Conservation (phyloP, 1,140 invertebrate species). For the Paracyclopina nana region DNA sequence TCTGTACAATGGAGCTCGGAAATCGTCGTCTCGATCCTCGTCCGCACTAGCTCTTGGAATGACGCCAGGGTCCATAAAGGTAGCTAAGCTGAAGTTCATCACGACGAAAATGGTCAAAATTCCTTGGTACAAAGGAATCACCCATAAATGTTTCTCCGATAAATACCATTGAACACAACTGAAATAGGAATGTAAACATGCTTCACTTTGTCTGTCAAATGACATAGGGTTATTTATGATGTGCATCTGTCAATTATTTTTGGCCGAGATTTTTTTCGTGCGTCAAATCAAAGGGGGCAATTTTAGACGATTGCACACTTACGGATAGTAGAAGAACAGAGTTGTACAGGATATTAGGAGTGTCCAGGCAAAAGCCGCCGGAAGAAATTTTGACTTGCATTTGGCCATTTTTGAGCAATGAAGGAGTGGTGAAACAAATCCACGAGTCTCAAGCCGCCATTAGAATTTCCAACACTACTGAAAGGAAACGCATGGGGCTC, state of each 20-base stretch:
- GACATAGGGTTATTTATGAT: too few species aligned
- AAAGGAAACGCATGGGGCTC: not conserved
- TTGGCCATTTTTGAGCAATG: constrained; percentile 35
- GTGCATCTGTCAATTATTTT: too few species aligned
- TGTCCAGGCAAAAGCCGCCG: constrained; percentile 87
- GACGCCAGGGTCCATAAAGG: constrained; percentile 96
- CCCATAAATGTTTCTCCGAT: constrained; percentile 2
- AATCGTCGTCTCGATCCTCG: constrained; percentile 91
- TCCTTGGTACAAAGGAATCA: constrained; percentile 34
- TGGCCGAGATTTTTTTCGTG: not conserved
- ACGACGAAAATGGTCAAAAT: constrained; percentile 89
- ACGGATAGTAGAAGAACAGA: constrained; percentile 91
- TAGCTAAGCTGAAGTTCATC: constrained; percentile 92
- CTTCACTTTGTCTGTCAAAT: not conserved
- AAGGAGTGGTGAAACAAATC: not conserved
- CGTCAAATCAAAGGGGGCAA: constrained; percentile 16
- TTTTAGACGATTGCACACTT: constrained; percentile 36
- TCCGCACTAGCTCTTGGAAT: constrained; percentile 57
- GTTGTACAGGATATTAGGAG: constrained; percentile 41
- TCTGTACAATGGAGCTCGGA: constrained; percentile 88
- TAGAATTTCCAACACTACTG: not conserved
- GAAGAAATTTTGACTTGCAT: constrained; percentile 76
- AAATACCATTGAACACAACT: constrained; percentile 13
- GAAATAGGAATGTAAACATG: not conserved
- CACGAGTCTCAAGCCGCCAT: not conserved